A percentile compares a stretch with the other conserved stretches of the same genome.
These are phyloP conservation scores for cattle (Bos taurus) DNA, from an alignment of 2,113 vertebrate species.

Conservation along the genomic window DNA sequence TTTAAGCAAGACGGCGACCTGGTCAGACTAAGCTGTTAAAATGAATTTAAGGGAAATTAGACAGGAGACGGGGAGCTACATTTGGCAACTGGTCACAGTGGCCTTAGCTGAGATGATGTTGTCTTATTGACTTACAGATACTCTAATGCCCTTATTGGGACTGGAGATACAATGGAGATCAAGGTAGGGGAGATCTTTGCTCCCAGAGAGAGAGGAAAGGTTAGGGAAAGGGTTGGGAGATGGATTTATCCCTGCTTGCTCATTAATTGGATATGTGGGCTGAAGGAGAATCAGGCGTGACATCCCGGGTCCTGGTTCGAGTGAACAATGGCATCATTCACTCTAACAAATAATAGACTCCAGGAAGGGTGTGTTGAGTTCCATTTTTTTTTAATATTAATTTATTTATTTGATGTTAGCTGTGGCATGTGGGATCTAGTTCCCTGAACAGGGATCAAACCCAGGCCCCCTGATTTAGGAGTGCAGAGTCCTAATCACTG, in stretches of 20 bases:
- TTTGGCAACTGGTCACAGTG: background rate
- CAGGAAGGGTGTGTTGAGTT: background rate
- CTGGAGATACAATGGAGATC: background rate
- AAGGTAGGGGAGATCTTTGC: background rate
- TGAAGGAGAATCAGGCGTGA: background rate
- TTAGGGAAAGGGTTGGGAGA: background rate
- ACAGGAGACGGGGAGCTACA: accelerated
- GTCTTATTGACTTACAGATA: background rate
- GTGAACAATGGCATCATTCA: background rate
- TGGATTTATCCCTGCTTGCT: background rate
- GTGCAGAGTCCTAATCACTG: background rate
- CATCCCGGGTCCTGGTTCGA: background rate
- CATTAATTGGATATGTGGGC: background rate
- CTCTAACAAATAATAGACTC: background rate
- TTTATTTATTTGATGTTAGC: background rate
- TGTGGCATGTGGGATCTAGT: background rate
- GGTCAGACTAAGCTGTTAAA: background rate
- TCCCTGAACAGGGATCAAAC: accelerated
- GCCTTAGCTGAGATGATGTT: background rate
- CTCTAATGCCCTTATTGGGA: background rate
- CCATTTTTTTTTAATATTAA: accelerated
- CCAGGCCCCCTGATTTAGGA: background rate
- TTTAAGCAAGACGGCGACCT: background rate
- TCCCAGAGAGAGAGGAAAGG: background rate
- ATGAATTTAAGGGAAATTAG: background rate